Conservation (phyloP, 2,113 vertebrate species). For the Siniperca knerii region DNA sequence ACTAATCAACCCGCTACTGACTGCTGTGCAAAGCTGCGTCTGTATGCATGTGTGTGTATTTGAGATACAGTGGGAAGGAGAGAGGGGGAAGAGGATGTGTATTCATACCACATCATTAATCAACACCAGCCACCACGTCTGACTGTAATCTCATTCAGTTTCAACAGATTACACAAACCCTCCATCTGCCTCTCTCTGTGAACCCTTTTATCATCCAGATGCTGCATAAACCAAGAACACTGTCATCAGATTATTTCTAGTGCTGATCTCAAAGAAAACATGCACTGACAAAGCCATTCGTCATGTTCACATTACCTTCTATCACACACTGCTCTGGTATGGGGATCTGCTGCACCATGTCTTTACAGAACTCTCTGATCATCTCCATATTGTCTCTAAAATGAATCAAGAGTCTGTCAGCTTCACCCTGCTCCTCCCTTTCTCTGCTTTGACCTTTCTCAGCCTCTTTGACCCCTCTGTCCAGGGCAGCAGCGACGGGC, state of each 20-base stretch:
- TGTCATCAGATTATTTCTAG: neutral
- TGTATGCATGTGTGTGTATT: slow-evolving; percentile 8
- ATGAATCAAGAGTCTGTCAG: slow-evolving; percentile 90
- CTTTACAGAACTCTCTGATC: slow-evolving; percentile 87
- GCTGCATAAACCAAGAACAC: slow-evolving; percentile 12
- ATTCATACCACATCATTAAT: slow-evolving; percentile 50
- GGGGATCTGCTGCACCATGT: slow-evolving; percentile 89
- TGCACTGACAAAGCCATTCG: neutral
- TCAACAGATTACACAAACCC: slow-evolving; percentile 45
- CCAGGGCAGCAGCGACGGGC: neutral
- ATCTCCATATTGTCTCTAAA: slow-evolving; percentile 89
- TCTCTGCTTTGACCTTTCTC: slow-evolving; percentile 47
- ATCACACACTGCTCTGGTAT: slow-evolving; percentile 92
- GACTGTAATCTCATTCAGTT: slow-evolving; percentile 57
- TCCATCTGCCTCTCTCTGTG: slow-evolving; percentile 11
- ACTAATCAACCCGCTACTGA: slow-evolving; percentile 24
- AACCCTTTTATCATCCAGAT: neutral
- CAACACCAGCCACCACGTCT: slow-evolving; percentile 30
- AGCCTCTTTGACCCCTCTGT: slow-evolving; percentile 49
- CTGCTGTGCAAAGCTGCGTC: slow-evolving; percentile 7
- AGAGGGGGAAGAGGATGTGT: neutral
- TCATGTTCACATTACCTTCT: slow-evolving; percentile 87
- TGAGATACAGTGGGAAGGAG: neutral
- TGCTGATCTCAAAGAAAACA: neutral
- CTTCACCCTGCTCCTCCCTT: slow-evolving; percentile 62